Conservation (phyloP, 2,113 vertebrate genomes). For the Planiliza haematocheilus region DNA sequence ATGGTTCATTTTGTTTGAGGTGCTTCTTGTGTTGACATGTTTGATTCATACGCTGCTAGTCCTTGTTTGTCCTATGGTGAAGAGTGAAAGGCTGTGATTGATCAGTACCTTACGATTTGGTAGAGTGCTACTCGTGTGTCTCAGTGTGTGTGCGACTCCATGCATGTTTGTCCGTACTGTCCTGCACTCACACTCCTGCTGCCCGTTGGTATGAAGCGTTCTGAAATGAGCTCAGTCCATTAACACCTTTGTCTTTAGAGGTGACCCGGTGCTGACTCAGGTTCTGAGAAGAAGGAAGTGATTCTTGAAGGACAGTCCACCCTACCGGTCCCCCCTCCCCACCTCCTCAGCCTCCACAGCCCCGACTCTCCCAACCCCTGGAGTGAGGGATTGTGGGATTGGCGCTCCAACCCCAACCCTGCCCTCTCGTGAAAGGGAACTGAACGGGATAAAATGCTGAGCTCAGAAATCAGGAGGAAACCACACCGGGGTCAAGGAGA, state of each 20-base stretch:
- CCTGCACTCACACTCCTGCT: neutral
- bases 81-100: constrained; percentile 42
- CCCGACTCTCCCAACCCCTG: constrained; percentile 23
- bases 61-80: constrained; percentile 23
- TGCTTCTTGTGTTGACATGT: constrained; percentile 36
- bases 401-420: constrained; percentile 49
- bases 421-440: constrained; percentile 41
- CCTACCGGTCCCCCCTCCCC: no score
- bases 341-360: constrained; percentile 10
- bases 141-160: neutral
- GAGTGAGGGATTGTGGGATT: constrained; percentile 64
- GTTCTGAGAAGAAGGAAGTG: constrained; percentile 37
- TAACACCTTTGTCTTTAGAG: constrained; percentile 51
- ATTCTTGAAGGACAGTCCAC: constrained; percentile 65
- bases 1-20: no score
- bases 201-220: constrained; percentile 43
- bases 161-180: constrained; percentile 24
- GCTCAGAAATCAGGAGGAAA: constrained; percentile 57
- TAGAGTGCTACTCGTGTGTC: constrained; percentile 26
- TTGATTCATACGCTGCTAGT: constrained; percentile 38
- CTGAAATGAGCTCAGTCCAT: constrained; percentile 67
- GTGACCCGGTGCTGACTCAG: constrained; percentile 68
- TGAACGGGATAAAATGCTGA: constrained; percentile 65
- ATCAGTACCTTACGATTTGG: constrained; percentile 28
- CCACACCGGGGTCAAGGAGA: constrained; percentile 70